These are phyloP conservation scores for Bruchidius siliquastri DNA, from an alignment of 2,888 invertebrate species.

Conservation along the genomic window DNA sequence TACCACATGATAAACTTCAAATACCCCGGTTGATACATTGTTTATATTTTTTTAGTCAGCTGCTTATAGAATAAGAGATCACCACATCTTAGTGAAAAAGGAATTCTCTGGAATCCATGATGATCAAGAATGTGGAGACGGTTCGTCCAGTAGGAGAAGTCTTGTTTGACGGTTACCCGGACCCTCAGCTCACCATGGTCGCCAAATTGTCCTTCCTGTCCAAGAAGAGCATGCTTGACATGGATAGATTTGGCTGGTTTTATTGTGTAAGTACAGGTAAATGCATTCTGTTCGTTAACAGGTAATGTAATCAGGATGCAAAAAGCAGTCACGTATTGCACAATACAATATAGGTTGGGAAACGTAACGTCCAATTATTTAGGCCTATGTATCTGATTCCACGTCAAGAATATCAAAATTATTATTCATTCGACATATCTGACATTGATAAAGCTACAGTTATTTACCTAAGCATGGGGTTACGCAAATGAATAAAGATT, in stretches of 20 bases:
- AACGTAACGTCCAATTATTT: too few species aligned
- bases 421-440: too few species aligned
- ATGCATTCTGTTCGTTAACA: slow-evolving; percentile 2
- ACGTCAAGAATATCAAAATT: too few species aligned
- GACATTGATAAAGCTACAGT: too few species aligned
- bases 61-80: slow-evolving; percentile 55
- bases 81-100: slow-evolving; percentile 55
- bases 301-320: too few species aligned
- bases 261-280: slow-evolving; percentile 54
- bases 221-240: slow-evolving; percentile 48
- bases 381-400: too few species aligned
- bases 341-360: too few species aligned
- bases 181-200: slow-evolving; percentile 65
- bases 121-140: slow-evolving; percentile 55
- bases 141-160: slow-evolving; percentile 64
- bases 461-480: too few species aligned
- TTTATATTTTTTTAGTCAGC: slow-evolving; percentile 58
- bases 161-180: slow-evolving; percentile 77
- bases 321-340: too few species aligned
- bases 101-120: slow-evolving; percentile 55
- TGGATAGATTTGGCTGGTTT: slow-evolving; percentile 84
- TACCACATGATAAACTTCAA: too few species aligned
- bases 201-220: slow-evolving; percentile 54
- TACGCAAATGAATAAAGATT: too few species aligned
- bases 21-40: too few species aligned